A percentile compares a stretch with the other conserved stretches of the same genome.
Conservation (phyloP, 2,113 vertebrate genomes). For the Nansenia antarctica region DNA sequence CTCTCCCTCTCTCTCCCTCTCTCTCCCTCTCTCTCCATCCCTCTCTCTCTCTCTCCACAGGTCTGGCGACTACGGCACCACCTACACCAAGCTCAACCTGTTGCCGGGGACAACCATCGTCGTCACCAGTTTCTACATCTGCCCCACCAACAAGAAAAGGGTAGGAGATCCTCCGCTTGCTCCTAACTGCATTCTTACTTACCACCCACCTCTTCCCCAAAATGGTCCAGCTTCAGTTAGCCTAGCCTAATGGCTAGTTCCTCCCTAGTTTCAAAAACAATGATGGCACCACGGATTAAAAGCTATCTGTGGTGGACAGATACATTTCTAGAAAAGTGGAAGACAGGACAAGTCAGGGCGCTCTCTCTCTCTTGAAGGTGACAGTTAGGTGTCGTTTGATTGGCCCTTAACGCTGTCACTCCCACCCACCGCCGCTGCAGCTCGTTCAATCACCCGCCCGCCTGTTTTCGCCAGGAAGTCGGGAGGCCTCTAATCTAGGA, state of each 20-base stretch:
- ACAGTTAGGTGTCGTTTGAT: constrained; percentile 14
- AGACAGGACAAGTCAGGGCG: too few relatives aligned
- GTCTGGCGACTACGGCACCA: constrained; percentile 92
- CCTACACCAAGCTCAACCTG: constrained; percentile 92
- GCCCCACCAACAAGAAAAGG: constrained; percentile 96
- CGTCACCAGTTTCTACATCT: constrained; percentile 97
- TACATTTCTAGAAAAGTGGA: too few relatives aligned
- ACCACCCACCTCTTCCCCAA: neutral
- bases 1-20: neutral
- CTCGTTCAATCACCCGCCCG: constrained; percentile 45
- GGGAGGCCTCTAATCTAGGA: constrained; percentile 53
- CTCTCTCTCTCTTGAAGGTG: constrained; percentile 28
- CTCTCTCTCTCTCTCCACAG: constrained; percentile 74
- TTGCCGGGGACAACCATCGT: constrained; percentile 89
- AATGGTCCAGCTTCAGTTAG: neutral
- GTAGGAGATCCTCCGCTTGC: constrained; percentile 64
- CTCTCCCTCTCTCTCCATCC: constrained; percentile 9
- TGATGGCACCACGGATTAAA: too few relatives aligned
- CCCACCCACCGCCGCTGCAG: constrained; percentile 20
- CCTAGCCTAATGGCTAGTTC: too few relatives aligned
- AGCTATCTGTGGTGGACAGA: too few relatives aligned
- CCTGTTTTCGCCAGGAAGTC: constrained; percentile 39
- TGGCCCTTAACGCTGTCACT: too few relatives aligned
- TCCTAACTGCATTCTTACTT: neutral
- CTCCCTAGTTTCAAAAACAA: too few relatives aligned